Base-by-base conservation (phyloP, 1,140 invertebrate genomes). In the Pseudomyrmex cubaensis region DNA sequence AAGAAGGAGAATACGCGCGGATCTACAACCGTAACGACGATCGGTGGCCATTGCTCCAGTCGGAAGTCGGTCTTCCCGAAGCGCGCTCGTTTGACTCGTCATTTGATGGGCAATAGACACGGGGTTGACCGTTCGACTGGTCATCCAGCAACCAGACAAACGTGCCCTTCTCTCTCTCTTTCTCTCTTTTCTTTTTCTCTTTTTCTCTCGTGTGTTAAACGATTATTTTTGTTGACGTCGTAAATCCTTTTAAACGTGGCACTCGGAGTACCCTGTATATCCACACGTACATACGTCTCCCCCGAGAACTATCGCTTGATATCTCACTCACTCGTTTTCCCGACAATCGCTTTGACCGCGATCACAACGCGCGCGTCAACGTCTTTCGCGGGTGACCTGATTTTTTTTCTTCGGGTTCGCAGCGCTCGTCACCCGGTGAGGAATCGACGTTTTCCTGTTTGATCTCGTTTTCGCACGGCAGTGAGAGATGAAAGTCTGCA, bases 171-270 rank as follows among this genome's bases (percentile, higher is more conserved):
- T 86, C 20, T 63, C 76, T 57, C 46, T 10, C 63, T 50, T 48
- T 46, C 76, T 25, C 56, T 57, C 5, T 35, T 35, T 35, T 35
- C 35, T 35, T 35, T 35, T 35, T 35, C 52, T n/a, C 56, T n/a
- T 17, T 62, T 48, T 22, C 25, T 78, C 62, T 35, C 69, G 78
- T 66, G 54, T 80, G 89, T 90, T 90, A 90, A 90, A 90, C 89
- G 89, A 90, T 91, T 88, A 90, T 91, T 91, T 90, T 89, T 89
- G 87, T 89, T 90, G 89, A 90, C 86, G 88, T 90, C 88, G 83
- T 91, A 90, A 90, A 91, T 88, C 77, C 85, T 86, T 88, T 88
- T 84, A 85, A 88, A 89, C 66, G 80, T 78, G 78, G 66, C 87
- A 86, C 85, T 90, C 84, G 73, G 72, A 88, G 57, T 74, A 54